Conservation (phyloP, 2,888 invertebrate genomes). For the Falcaria lacertinaria region DNA sequence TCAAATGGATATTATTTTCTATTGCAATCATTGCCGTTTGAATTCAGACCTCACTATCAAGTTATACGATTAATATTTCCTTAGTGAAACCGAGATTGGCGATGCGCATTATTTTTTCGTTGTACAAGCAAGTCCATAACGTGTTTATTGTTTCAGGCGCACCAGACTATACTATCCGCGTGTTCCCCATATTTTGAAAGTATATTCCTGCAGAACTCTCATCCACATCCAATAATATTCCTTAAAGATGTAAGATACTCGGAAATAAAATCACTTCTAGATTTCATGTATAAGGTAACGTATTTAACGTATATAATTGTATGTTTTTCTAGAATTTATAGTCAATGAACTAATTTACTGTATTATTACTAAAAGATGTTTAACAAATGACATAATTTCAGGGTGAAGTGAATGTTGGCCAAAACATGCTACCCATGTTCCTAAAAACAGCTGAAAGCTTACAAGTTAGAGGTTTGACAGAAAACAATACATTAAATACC, state of each 20-base stretch:
- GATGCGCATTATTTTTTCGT: too few species aligned
- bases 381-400: constrained; percentile 34
- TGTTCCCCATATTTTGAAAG: constrained; percentile 97
- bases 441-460: constrained; percentile 95
- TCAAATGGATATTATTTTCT: background rate
- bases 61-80: background rate
- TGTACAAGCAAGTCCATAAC: background rate
- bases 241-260: constrained; percentile 94
- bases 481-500: constrained; percentile 85
- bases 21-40: background rate
- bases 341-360: constrained; percentile 1
- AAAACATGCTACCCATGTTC: constrained; percentile 93
- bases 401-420: constrained; percentile 94
- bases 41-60: background rate
- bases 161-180: constrained; percentile 95
- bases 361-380: constrained; percentile 2
- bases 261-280: constrained; percentile 93
- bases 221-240: constrained; percentile 95
- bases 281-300: constrained; percentile 95
- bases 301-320: constrained; percentile 2
- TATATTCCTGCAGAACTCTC: constrained; percentile 92
- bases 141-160: constrained; percentile 83
- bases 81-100: too few species aligned
- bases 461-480: constrained; percentile 93
- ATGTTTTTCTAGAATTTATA: background rate